Conservation (phyloP, 2,113 vertebrate species). For the Halcyon malimbica region DNA sequence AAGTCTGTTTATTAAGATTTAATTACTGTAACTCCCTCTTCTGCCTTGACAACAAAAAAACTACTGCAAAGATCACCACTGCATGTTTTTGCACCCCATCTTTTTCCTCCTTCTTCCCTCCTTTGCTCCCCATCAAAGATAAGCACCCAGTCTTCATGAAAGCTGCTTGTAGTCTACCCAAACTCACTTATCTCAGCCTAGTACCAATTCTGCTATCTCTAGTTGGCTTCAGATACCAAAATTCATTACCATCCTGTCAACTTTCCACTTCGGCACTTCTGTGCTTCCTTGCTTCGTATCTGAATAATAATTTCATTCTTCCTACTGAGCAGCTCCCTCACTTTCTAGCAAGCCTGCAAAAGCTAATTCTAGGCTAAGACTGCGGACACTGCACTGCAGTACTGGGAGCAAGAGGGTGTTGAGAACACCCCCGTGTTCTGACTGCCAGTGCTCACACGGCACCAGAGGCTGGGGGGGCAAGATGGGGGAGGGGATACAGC, state of each 20-base stretch:
- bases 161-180: background rate
- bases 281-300: background rate
- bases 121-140: background rate
- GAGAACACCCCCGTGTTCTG: too few species aligned
- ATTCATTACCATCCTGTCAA: background rate
- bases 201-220: background rate
- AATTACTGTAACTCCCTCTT: background rate
- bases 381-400: background rate
- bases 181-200: background rate
- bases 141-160: background rate
- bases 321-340: background rate
- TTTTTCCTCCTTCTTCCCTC: background rate
- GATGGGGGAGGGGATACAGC: too few species aligned
- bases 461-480: too few species aligned
- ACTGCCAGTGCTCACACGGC: too few species aligned
- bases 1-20: background rate
- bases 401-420: too few species aligned
- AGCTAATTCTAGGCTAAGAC: background rate
- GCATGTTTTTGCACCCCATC: background rate
- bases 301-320: background rate
- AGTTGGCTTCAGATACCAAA: background rate
- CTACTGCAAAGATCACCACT: background rate
- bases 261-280: background rate
- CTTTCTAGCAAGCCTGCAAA: background rate
- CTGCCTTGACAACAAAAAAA: background rate